phyloP scores from a whole-genome alignment of 2,113 vertebrate genomes.

The Vidua chalybeata region DNA sequence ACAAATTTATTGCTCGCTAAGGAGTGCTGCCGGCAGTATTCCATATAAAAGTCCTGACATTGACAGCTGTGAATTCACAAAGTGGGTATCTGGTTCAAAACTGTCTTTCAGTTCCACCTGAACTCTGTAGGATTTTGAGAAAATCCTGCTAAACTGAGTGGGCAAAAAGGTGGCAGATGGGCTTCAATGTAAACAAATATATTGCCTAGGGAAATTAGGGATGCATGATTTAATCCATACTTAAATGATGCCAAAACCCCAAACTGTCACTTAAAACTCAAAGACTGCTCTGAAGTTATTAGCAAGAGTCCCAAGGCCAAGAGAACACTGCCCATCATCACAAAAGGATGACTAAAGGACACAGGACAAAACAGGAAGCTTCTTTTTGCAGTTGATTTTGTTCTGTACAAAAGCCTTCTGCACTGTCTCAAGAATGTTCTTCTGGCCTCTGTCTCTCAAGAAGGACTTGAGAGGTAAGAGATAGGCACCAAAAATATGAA shows the following conservation, averaged over 20 bases:
- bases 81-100: slow-evolving; percentile 22
- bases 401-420: background rate
- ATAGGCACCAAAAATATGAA: background rate
- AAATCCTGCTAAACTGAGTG: background rate
- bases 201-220: background rate
- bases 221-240: background rate
- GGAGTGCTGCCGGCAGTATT: slow-evolving; percentile 16
- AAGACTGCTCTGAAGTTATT: background rate
- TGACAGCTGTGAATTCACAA: slow-evolving; percentile 14
- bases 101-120: background rate
- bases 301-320: background rate
- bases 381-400: background rate
- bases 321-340: background rate
- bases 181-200: slow-evolving; percentile 3
- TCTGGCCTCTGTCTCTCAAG: background rate
- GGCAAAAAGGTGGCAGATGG: background rate
- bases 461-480: background rate
- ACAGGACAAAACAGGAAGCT: background rate
- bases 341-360: background rate
- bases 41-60: slow-evolving; percentile 25
- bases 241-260: background rate
- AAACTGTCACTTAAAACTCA: background rate
- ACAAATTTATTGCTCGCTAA: background rate
- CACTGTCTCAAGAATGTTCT: background rate
- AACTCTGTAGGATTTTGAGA: background rate